These are phyloP conservation scores for Anguilla megastoma DNA, from an alignment of 2,797 vertebrate species.

Conservation along the genomic window DNA sequence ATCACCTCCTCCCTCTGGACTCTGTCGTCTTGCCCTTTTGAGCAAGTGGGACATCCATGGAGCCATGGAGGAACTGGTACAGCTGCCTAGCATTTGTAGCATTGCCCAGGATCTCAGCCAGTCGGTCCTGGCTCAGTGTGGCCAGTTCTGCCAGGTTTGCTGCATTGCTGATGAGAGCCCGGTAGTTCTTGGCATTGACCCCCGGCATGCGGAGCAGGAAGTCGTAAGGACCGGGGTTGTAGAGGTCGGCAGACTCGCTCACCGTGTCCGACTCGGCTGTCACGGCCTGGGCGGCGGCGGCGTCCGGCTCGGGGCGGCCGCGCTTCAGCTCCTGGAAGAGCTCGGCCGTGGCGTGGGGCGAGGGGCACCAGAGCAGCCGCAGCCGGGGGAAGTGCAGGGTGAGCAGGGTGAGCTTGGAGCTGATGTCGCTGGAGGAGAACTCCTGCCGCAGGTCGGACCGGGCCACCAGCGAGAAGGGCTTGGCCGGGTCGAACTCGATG, in stretches of 20 bases:
- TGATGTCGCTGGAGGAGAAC: slow-evolving; percentile 85
- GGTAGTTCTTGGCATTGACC: slow-evolving; percentile 85
- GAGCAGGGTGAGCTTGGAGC: slow-evolving; percentile 88
- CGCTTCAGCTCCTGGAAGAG: slow-evolving; percentile 89
- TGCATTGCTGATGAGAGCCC: slow-evolving; percentile 75
- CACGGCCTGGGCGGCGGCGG: slow-evolving; percentile 78
- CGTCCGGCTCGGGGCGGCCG: slow-evolving; percentile 78
- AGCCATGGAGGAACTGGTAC: slow-evolving; percentile 86
- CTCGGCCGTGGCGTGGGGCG: slow-evolving; percentile 87
- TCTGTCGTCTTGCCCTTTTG: slow-evolving; percentile 56
- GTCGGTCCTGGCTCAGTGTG: slow-evolving; percentile 75
- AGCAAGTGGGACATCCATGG: slow-evolving; percentile 54
- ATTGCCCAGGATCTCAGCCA: slow-evolving; percentile 78
- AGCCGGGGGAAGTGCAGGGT: slow-evolving; percentile 93
- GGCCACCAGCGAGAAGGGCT: slow-evolving; percentile 85
- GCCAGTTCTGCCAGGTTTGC: slow-evolving; percentile 82
- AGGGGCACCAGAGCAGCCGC: slow-evolving; percentile 93
- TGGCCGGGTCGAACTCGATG: slow-evolving; percentile 91
- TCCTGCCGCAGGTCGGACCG: slow-evolving; percentile 82
- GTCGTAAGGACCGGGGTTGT: slow-evolving; percentile 91
- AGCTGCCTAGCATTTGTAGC: slow-evolving; percentile 76
- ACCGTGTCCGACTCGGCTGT: slow-evolving; percentile 84
- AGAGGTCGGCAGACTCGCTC: slow-evolving; percentile 80
- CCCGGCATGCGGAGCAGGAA: slow-evolving; percentile 94
- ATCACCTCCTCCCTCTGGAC: slow-evolving; percentile 25